Conservation (phyloP, 1,140 invertebrate genomes). For the Magallana ariakensis region DNA sequence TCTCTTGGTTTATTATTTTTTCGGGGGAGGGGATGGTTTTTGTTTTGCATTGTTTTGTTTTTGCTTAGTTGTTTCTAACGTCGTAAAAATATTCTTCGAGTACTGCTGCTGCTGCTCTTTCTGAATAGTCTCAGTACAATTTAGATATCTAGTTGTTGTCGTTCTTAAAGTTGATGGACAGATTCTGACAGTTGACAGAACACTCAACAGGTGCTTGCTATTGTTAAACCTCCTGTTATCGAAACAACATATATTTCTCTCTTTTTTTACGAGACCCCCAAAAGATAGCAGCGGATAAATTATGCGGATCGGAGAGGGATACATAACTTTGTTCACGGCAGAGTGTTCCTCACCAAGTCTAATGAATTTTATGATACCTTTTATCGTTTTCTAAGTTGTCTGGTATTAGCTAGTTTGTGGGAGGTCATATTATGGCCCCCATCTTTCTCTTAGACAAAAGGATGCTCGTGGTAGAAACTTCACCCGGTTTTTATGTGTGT, state of each 20-base stretch:
- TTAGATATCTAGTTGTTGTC: too few species aligned
- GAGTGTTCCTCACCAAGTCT: constrained; percentile 23
- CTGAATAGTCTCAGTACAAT: too few species aligned
- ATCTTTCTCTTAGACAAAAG: constrained; percentile 24
- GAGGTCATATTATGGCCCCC: neutral
- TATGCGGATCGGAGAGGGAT: constrained; percentile 24
- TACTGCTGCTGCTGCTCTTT: too few species aligned
- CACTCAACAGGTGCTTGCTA: constrained; percentile 47
- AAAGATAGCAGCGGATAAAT: constrained; percentile 25
- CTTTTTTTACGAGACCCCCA: constrained; percentile 21
- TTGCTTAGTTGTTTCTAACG: too few species aligned
- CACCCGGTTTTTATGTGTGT: constrained; percentile 20
- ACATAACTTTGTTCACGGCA: constrained; percentile 17
- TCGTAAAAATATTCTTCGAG: too few species aligned
- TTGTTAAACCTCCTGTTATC: constrained; percentile 41
- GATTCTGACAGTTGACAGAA: constrained; percentile 55
- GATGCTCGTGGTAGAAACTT: constrained; percentile 1
- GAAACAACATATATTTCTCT: constrained; percentile 14
- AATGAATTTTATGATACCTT: constrained; percentile 27
- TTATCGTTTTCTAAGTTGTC: constrained; percentile 33
- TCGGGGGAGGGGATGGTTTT: too few species aligned
- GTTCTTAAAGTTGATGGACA: neutral
- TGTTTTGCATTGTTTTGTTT: too few species aligned
- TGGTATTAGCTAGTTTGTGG: constrained; percentile 25
- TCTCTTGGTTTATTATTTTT: too few species aligned